phyloP scores from a whole-genome alignment of 1,140 invertebrate genomes.

The Trinorchestia longiramus region DNA sequence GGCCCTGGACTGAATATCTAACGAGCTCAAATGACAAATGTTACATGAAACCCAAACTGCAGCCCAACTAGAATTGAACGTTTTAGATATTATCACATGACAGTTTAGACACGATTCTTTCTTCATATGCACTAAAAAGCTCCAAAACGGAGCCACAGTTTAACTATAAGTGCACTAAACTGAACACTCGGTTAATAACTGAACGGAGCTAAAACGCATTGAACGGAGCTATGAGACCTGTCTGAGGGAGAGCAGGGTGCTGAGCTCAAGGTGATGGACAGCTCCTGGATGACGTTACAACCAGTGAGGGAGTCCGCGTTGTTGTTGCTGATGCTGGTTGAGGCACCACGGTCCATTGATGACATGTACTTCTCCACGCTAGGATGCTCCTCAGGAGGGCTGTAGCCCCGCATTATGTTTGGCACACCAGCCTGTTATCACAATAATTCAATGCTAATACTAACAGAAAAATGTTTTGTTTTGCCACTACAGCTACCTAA shows the following conservation, averaged over 20 bases:
- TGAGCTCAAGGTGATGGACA: constrained; percentile 86
- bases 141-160: too few relatives aligned
- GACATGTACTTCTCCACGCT: constrained; percentile 25
- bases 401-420: not conserved
- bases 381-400: not conserved
- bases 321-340: constrained; percentile 28
- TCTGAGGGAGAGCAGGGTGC: not conserved
- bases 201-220: too few relatives aligned
- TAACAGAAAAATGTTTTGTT: constrained; percentile 10
- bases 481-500: constrained; percentile 42
- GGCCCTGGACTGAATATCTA: too few relatives aligned
- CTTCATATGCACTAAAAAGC: too few relatives aligned
- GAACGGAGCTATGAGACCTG: not conserved
- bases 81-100: too few relatives aligned
- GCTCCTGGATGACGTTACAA: constrained; percentile 92
- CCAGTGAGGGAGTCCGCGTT: constrained; percentile 69
- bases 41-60: too few relatives aligned
- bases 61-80: too few relatives aligned
- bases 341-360: not conserved
- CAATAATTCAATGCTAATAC: not conserved
- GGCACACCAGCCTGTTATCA: not conserved
- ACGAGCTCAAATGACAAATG: too few relatives aligned
- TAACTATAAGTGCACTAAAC: too few relatives aligned
- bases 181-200: too few relatives aligned
- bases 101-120: too few relatives aligned